Percentiles rank a stretch among this genome's conserved stretches.
These are phyloP conservation scores for Lagorchestes hirsutus DNA, from an alignment of 2,797 vertebrate genomes.

Conservation along the genomic window DNA sequence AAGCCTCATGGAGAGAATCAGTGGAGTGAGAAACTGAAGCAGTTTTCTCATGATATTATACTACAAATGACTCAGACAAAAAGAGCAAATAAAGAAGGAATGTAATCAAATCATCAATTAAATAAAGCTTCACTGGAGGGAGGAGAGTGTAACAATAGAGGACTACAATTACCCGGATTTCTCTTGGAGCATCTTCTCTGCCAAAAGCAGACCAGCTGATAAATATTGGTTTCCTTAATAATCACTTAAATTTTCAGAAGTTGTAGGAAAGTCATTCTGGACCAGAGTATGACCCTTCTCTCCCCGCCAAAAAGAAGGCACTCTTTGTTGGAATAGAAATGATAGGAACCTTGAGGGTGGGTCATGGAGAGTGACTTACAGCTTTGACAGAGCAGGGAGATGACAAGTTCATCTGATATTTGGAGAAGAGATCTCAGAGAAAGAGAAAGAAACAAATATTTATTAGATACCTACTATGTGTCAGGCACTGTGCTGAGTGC, in stretches of 20 bases:
- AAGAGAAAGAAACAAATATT: neutral
- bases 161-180: neutral
- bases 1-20: neutral
- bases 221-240: neutral
- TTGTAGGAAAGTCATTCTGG: neutral
- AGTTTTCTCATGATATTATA: neutral
- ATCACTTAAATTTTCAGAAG: neutral
- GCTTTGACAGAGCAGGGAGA: neutral
- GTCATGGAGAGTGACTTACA: neutral
- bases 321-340: neutral
- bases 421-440: neutral
- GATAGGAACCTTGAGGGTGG: neutral
- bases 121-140: neutral
- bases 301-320: neutral
- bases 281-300: neutral
- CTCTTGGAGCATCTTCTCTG: neutral
- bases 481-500: too few species aligned
- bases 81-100: neutral
- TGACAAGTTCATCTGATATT: neutral
- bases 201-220: neutral
- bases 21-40: neutral
- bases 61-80: neutral
- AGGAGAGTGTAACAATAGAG: neutral
- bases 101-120: neutral
- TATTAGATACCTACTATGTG: neutral